Conservation (phyloP, 2,797 vertebrate genomes). For the Semotilus atromaculatus region DNA sequence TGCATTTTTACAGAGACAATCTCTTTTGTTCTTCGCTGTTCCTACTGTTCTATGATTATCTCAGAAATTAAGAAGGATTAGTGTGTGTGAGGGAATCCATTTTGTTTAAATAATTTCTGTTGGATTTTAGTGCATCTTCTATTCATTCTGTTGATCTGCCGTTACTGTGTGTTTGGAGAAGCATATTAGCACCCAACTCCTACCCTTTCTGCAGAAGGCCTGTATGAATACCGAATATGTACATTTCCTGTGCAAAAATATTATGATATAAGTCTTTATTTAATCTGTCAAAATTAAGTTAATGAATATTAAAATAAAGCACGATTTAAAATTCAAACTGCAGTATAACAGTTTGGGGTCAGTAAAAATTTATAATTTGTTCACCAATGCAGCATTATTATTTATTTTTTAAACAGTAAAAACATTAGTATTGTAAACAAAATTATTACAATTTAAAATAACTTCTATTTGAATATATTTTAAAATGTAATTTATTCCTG, state of each 20-base stretch:
- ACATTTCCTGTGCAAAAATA: not conserved
- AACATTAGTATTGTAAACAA: not conserved
- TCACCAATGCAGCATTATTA: not conserved
- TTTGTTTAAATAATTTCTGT: not conserved
- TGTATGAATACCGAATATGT: not conserved
- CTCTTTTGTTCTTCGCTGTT: not conserved
- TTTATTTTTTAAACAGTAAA: not conserved
- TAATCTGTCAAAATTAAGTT: not conserved
- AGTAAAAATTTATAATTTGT: not conserved
- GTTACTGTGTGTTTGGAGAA: not conserved
- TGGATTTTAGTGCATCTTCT: not conserved
- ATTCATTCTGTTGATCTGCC: not conserved
- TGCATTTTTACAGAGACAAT: not conserved
- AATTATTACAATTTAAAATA: not conserved
- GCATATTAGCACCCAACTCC: not conserved
- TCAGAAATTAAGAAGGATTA: conserved; percentile 1
- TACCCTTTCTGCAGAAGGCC: not conserved
- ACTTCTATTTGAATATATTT: not conserved
- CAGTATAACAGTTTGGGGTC: not conserved
- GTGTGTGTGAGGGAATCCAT: not conserved
- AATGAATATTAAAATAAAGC: not conserved
- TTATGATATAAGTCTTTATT: not conserved
- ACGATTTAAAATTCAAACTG: not conserved
- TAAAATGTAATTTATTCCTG: not conserved
- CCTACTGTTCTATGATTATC: not conserved